Evolutionary conservation across 2,113 vertebrate genomes (phyloP), one percentile per base, ranked within the genome.

Genomic region (Nematolebias whitei): DNA sequence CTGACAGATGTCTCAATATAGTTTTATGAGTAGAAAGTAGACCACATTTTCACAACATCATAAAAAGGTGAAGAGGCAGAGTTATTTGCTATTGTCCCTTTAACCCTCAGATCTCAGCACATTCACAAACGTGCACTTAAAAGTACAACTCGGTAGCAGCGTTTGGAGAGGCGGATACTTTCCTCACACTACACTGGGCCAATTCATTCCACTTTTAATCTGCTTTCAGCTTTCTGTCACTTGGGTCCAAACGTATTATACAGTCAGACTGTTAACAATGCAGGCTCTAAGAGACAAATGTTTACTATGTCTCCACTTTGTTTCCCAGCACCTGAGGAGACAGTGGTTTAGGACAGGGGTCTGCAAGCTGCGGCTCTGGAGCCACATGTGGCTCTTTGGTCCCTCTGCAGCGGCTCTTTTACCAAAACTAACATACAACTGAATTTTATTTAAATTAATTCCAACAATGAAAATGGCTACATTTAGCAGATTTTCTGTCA

Each of bases 171-270:
- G 68, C 63, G 84, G 85, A 85, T 85, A 81, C 82, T 87, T 89
- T 71, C 29, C 73, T 58, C 20, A 18, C 63, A 88, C 76, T 86
- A 92, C 89, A 93, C 89, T 89, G 86, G 82, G 82, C 79, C 85
- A 82, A 90, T 92, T 92, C 91, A 92, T 91, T 86, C 78, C 75
- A 71, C 16, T 60, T 85, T 71, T 92, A 92, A 92, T 92, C 91
- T 79, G 83, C 78, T 84, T 72, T 92, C 91, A 79, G 83, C 78
- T 84, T 72, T 81, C 85, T 79, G 79, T 84, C 78, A 87, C 80
- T 88, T 87, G 84, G 80, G 79, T 64, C 66, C 53, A 44, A 49
- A 63, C 74, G 73, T 80, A 66, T 85, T 76, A 65, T 71, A 51
- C 63, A 66, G 59, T 86, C 70, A 56, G 54, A 62, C 63, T 75